Percentiles rank a stretch among this genome's conserved stretches.
phyloP scores from a whole-genome alignment of 1,140 invertebrate species.

The Brachionus manjavacas region DNA sequence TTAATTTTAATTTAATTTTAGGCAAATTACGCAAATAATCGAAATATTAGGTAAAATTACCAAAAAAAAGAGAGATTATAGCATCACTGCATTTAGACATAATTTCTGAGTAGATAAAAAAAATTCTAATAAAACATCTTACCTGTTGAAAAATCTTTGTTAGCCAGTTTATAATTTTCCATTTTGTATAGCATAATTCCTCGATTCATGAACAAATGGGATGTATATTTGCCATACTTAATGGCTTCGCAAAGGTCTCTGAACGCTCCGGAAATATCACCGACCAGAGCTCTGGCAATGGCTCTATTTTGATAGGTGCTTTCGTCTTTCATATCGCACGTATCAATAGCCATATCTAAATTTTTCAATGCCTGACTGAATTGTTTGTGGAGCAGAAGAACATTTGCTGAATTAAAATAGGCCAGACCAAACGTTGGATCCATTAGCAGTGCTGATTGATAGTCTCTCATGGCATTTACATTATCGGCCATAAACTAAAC shows the following conservation, averaged over 20 bases:
- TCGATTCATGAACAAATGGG: slow-evolving; percentile 56
- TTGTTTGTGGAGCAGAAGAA: slow-evolving; percentile 54
- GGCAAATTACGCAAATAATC: no score
- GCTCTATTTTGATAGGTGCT: slow-evolving; percentile 55
- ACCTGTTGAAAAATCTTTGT: slow-evolving; percentile 55
- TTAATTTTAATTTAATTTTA: no score
- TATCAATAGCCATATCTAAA: slow-evolving; percentile 42
- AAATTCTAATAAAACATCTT: not conserved
- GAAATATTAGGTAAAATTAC: no score
- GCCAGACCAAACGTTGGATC: slow-evolving; percentile 53
- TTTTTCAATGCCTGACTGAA: slow-evolving; percentile 51
- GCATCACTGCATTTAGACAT: no score
- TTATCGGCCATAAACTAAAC: slow-evolving; percentile 55
- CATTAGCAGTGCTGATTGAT: slow-evolving; percentile 51
- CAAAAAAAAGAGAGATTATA: no score
- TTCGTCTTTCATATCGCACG: slow-evolving; percentile 52
- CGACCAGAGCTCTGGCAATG: slow-evolving; percentile 54
- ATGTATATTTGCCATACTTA: slow-evolving; percentile 52
- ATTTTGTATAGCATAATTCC: slow-evolving; percentile 54
- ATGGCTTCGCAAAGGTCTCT: slow-evolving; percentile 52
- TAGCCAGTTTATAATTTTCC: slow-evolving; percentile 50
- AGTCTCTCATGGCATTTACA: slow-evolving; percentile 56
- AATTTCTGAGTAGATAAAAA: no score
- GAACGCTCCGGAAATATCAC: slow-evolving; percentile 51
- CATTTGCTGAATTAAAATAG: slow-evolving; percentile 57